Percentiles rank a stretch among this genome's conserved stretches.
phyloP scores from a whole-genome alignment of 2,797 vertebrate species.

The Enteromius afrohamiltoni region DNA sequence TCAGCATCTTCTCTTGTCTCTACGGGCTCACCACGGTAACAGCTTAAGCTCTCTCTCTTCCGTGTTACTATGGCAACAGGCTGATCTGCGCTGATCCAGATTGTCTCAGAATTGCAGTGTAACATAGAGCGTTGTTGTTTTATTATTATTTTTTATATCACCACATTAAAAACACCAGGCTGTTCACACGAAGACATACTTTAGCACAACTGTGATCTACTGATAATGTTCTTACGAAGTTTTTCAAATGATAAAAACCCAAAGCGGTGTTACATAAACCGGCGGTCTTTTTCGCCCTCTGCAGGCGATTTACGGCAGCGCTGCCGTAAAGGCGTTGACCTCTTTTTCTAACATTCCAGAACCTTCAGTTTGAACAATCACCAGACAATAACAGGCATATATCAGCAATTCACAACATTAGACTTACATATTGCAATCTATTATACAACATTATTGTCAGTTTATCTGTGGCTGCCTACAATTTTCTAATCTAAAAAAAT shows the following conservation, averaged over 20 bases:
- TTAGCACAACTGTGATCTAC: neutral
- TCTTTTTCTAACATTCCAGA: constrained; percentile 75
- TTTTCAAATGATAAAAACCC: neutral
- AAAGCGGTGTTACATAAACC: constrained; percentile 16
- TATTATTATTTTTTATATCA: neutral
- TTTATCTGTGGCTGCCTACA: neutral
- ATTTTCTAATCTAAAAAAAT: neutral
- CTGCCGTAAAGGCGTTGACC: constrained; percentile 63
- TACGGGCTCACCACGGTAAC: constrained; percentile 61
- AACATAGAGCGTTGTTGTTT: neutral
- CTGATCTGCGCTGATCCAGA: constrained; percentile 32
- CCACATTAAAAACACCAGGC: neutral
- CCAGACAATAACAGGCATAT: neutral
- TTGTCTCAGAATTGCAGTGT: constrained; percentile 18
- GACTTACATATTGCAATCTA: neutral
- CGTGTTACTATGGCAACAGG: constrained; percentile 77
- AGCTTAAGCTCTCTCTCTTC: constrained; percentile 60
- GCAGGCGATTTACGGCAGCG: constrained; percentile 23
- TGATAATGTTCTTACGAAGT: neutral
- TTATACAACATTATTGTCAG: neutral
- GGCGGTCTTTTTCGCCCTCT: constrained; percentile 45
- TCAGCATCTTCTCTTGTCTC: constrained; percentile 55
- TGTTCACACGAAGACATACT: neutral
- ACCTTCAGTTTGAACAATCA: constrained; percentile 65
- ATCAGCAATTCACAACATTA: neutral